Evolutionary conservation across 2,797 vertebrate species (phyloP), one percentile per base, ranked within the genome.

Genomic region (Sebastes ruberrimus): DNA sequence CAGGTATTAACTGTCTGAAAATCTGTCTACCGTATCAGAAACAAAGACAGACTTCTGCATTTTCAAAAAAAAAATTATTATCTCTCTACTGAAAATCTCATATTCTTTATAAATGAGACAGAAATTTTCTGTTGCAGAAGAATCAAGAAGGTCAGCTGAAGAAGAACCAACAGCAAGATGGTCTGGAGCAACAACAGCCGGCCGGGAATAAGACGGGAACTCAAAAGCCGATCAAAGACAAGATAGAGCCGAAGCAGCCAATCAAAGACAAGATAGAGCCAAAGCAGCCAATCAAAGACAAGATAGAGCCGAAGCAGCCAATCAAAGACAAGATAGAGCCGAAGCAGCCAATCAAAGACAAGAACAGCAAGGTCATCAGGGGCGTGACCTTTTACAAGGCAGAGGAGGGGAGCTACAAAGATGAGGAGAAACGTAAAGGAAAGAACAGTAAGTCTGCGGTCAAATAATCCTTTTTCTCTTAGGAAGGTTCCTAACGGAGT

Each of bases 381-480:
- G 97, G 97, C 3, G 86, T 98, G 88, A 98, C 97, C 74, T 99
- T 98, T 92, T 99, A 99, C 89, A 99, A 98, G 82, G 96, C 97
- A 71, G 96, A 96, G 78, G 79, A 96, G 94, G 84, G 95, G 94
- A 71, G 13, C 46, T 72, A 46, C 0, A 94, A 96, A 10, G 82
- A 80, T 0, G 95, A 81, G 1, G 60, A 72, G 28, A 77, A 70
- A 64, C 63, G 49, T 13, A 88, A 94, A 1, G 95, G 95, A 33
- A 96, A 96, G 25, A 93, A 89, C 3, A 90, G 97, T 98, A 92
- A 97, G 97, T 94, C 62, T 14, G 35, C 35, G 5, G 35, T 38
- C 35, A 0, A 14, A 38, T 46, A 2, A 32, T 5, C 35, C 35
- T 38, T 38, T 38, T 38, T 38, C 35, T 38, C 35, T 38, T 0